Evolutionary conservation across 1,140 invertebrate species (phyloP).

Genomic region (Neodiprion pinetum): DNA sequence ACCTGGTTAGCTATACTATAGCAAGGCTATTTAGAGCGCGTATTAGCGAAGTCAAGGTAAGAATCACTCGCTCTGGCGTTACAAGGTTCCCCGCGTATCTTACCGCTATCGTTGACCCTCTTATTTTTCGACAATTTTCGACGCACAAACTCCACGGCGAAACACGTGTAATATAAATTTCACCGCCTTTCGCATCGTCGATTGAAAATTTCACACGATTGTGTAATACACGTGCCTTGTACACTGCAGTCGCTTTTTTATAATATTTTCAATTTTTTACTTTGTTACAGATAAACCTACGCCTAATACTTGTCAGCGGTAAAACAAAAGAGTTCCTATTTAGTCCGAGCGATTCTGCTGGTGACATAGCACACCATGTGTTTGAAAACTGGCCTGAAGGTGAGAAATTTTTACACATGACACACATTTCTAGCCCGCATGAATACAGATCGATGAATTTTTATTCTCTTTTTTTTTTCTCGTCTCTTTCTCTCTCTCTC

Average conservation of each 20-base stretch:
- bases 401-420: constrained; percentile 54
- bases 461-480: not conserved
- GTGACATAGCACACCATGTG: constrained; percentile 97
- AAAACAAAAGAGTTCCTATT: constrained; percentile 99
- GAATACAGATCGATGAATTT: not conserved
- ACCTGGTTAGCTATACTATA: not conserved
- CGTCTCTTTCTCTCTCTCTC: not conserved
- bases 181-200: too few species aligned
- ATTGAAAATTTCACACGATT: too few species aligned
- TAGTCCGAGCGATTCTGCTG: constrained; percentile 94
- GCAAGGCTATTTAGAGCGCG: not conserved
- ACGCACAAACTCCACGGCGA: too few species aligned
- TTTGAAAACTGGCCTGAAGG: constrained; percentile 99
- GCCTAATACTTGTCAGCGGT: constrained; percentile 96
- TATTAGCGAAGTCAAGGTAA: not conserved
- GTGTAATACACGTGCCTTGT: too few species aligned
- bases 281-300: constrained; percentile 86
- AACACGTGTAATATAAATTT: too few species aligned
- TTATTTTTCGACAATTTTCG: too few species aligned
- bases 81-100: too few species aligned
- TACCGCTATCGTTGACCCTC: too few species aligned
- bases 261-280: not conserved
- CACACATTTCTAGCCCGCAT: not conserved
- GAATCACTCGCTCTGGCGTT: not conserved
- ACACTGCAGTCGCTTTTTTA: too few species aligned